A percentile compares a stretch with the other conserved stretches of the same genome.
phyloP scores from a whole-genome alignment of 1,140 invertebrate genomes.

The Nomia melanderi region DNA sequence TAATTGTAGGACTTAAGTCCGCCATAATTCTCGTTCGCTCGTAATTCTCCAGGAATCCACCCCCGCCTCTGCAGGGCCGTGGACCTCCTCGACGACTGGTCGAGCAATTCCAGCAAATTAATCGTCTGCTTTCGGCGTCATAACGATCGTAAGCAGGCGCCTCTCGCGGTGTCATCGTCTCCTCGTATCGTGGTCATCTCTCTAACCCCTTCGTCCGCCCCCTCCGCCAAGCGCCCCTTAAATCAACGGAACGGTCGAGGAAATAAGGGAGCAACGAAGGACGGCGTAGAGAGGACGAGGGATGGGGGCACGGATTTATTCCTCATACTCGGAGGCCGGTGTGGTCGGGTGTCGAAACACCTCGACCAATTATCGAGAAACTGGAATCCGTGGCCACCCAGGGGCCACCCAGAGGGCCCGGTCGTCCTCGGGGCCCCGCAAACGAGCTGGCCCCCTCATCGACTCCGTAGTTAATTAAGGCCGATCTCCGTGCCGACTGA shows the following conservation, averaged over 20 bases:
- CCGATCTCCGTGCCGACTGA: constrained; percentile 75
- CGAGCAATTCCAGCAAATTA: constrained; percentile 40
- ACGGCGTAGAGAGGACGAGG: background rate
- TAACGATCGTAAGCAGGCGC: constrained; percentile 65
- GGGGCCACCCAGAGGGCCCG: constrained; percentile 62
- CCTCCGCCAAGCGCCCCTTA: constrained; percentile 26
- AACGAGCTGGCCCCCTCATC: constrained; percentile 74
- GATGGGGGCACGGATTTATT: constrained; percentile 63
- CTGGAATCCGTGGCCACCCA: constrained; percentile 80
- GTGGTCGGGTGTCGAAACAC: constrained; percentile 81
- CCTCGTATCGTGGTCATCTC: constrained; percentile 52
- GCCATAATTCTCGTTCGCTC: background rate
- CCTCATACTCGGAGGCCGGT: constrained; percentile 72
- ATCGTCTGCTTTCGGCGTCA: constrained; percentile 57
- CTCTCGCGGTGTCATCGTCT: constrained; percentile 55
- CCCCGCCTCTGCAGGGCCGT: background rate
- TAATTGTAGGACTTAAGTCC: background rate
- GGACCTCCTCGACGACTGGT: constrained; percentile 1
- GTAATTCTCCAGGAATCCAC: background rate
- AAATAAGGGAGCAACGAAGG: constrained; percentile 2
- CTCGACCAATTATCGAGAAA: constrained; percentile 82
- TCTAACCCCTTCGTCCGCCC: constrained; percentile 25
- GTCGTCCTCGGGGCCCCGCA: constrained; percentile 63
- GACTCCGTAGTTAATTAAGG: constrained; percentile 79
- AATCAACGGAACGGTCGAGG: constrained; percentile 28